A percentile compares a stretch with the other conserved stretches of the same genome.
Conservation (phyloP, 2,888 invertebrate species). For the Beris morrisii region DNA sequence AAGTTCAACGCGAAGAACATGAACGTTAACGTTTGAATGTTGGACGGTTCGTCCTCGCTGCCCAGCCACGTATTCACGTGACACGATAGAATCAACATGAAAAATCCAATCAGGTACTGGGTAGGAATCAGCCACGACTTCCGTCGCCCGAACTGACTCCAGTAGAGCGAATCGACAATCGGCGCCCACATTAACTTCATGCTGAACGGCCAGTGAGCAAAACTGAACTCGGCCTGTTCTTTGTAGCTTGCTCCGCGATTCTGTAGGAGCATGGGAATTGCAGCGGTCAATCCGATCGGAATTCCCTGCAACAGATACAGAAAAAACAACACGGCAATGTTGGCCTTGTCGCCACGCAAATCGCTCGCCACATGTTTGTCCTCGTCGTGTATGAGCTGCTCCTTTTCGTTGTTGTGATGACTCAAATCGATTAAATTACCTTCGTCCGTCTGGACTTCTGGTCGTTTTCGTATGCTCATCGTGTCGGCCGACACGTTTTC, state of each 20-base stretch:
- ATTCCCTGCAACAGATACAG: conserved; percentile 94
- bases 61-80: conserved; percentile 79
- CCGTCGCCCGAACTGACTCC: conserved; percentile 80
- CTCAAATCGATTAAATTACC: not conserved
- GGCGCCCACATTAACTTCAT: conserved; percentile 98
- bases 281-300: conserved; percentile 90
- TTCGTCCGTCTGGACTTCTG: not conserved
- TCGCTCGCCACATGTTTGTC: conserved; percentile 52
- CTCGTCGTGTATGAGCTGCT: conserved; percentile 32
- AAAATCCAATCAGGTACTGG: conserved; percentile 86
- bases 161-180: conserved; percentile 91
- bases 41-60: conserved; percentile 62
- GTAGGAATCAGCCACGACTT: conserved; percentile 96
- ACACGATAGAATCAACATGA: conserved; percentile 84
- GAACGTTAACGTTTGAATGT: conserved; percentile 76
- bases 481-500: not conserved
- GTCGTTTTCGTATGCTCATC: conserved; percentile 25
- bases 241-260: conserved; percentile 90
- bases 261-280: conserved; percentile 94
- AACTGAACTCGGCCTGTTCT: conserved; percentile 93
- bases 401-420: not conserved
- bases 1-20: conserved; percentile 92
- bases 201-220: conserved; percentile 90
- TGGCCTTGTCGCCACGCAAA: conserved; percentile 73
- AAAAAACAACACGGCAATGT: conserved; percentile 85